Conservation (phyloP, 2,888 invertebrate genomes). For the Hermodice carunculata region DNA sequence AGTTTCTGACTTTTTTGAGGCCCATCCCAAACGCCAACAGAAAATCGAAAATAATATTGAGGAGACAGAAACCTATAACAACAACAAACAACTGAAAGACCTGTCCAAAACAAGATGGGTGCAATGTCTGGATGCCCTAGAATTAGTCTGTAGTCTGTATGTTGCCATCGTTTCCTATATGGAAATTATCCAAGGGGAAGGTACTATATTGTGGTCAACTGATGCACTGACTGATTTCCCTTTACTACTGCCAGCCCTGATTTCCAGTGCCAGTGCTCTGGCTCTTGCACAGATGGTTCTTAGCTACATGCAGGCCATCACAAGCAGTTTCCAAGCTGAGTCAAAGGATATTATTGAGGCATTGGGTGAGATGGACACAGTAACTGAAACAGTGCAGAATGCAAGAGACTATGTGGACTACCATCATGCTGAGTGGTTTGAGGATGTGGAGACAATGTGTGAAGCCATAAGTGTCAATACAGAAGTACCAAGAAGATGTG, state of each 20-base stretch:
- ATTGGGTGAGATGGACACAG: not conserved
- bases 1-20: too few relatives aligned
- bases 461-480: not conserved
- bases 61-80: not conserved
- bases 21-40: not conserved
- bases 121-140: not conserved
- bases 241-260: not conserved
- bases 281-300: not conserved
- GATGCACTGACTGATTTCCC: not conserved
- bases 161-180: not conserved
- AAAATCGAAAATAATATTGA: not conserved
- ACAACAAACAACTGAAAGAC: not conserved
- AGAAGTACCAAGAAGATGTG: not conserved
- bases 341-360: not conserved
- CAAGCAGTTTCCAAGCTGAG: not conserved
- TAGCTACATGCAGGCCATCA: not conserved
- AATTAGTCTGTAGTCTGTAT: too few relatives aligned
- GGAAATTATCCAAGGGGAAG: not conserved
- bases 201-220: not conserved
- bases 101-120: slow-evolving; percentile 1
- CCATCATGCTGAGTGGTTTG: slow-evolving; percentile 3
- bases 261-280: not conserved
- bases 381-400: not conserved
- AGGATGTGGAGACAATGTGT: not conserved
- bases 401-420: not conserved